Evolutionary conservation across 2,113 vertebrate genomes (phyloP), one percentile per base, ranked within the genome.

Genomic region (Holacanthus passer): DNA sequence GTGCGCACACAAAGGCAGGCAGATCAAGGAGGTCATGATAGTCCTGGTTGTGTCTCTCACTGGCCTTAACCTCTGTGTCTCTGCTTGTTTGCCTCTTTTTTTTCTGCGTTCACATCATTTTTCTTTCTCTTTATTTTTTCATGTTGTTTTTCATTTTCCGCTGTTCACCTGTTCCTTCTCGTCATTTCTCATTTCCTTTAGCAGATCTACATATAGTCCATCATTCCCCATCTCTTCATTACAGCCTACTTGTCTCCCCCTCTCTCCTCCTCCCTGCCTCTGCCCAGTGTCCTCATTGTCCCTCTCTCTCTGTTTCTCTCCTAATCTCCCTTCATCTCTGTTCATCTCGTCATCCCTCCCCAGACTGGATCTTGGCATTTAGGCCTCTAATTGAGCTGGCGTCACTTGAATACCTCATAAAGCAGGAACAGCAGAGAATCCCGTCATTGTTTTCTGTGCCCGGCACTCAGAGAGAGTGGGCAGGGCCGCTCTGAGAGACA

Each of bases 301-400:
- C 50, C 53, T 70, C 22, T 37, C 29, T 64, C 62, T 24, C 13
- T 70, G 39, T 58, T 53, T 66, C 79, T 73, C 79, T 69, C 60
- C 67, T 66, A 60, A 71, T 81, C 63, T 88, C 48, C 43, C 55
- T 60, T 67, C 48, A 82, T 90, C 72, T 82, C 62, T 50, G 41
- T 39, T 74, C 63, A 83, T 90, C 83, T 82, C 79, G 83, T 67
- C 62, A 73, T 65, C 35, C 52, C 43, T 81, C 62, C 45, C 66
- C 82, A 70, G 71, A 86, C 75, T 85, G 74, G 56, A 83, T 90
- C 88, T 89, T 91, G 91, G 90, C 84, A 93, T 93, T 91, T 90
- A 56, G 83, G 75, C 72, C 81, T 88, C 82, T 90, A 91, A 92
- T 92, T 92, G 89, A 92, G 89, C 84, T 89, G 88, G 88, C 83